Conservation (phyloP, 2,113 vertebrate genomes). For the Ciconia stormi region DNA sequence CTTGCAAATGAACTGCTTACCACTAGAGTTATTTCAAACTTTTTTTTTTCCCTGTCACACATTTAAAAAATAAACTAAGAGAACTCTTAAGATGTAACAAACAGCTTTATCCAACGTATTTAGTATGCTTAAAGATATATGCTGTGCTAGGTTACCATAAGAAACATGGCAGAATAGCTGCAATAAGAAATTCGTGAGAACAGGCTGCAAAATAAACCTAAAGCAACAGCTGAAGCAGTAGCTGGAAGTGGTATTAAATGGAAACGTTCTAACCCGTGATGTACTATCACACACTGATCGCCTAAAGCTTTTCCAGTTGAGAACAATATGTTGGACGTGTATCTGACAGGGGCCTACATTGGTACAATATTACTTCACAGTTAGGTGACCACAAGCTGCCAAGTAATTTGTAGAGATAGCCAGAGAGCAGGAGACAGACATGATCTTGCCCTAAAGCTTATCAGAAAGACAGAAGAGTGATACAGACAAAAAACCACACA, state of each 20-base stretch:
- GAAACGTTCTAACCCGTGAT: neutral
- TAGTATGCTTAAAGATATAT: neutral
- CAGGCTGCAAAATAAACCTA: neutral
- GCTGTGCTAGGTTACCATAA: neutral
- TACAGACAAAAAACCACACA: neutral
- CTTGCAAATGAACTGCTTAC: neutral
- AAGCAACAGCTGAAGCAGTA: neutral
- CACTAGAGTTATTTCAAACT: neutral
- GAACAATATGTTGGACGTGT: neutral
- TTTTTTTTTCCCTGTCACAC: neutral
- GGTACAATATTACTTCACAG: constrained; percentile 15
- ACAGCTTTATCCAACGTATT: neutral
- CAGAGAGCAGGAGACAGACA: neutral
- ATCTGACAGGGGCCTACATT: neutral
- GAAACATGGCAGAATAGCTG: neutral
- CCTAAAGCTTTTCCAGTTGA: constrained; percentile 5
- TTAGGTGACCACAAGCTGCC: constrained; percentile 7
- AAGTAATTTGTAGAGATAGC: constrained; percentile 1
- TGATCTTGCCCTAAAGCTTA: neutral
- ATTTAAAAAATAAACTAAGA: neutral
- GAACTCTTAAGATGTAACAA: neutral
- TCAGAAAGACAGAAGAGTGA: neutral
- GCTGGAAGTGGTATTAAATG: neutral
- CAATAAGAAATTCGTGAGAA: neutral
- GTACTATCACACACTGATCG: neutral